Evolutionary conservation across 2,888 invertebrate species (phyloP).

Genomic region (Achlya flavicornis): DNA sequence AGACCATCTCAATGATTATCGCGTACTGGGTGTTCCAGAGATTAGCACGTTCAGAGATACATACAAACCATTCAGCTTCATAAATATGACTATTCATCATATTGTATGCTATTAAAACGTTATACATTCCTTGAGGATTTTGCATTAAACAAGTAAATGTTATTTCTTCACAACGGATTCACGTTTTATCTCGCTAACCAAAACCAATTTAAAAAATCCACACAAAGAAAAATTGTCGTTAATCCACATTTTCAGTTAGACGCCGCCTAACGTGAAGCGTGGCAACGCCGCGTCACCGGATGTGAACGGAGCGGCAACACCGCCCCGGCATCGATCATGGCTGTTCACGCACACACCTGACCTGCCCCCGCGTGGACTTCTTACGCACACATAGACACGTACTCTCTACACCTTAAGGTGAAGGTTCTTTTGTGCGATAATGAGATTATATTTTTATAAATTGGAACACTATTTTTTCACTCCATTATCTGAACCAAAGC

Average conservation of each 20-base stretch:
- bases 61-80: too few species aligned
- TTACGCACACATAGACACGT: slow-evolving; percentile 34
- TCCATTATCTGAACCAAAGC: not conserved
- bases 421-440: not conserved
- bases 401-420: slow-evolving; percentile 44
- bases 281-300: slow-evolving; percentile 82
- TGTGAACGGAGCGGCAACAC: slow-evolving; percentile 86
- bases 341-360: slow-evolving; percentile 56
- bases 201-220: slow-evolving; percentile 30
- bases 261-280: slow-evolving; percentile 55
- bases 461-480: not conserved
- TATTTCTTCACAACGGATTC: slow-evolving; percentile 15
- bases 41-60: too few species aligned
- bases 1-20: too few species aligned
- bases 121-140: too few species aligned
- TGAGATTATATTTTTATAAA: not conserved
- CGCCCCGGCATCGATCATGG: slow-evolving; percentile 85
- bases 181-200: slow-evolving; percentile 16
- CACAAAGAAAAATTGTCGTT: slow-evolving; percentile 45
- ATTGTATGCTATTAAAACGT: too few species aligned
- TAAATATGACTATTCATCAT: too few species aligned
- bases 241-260: slow-evolving; percentile 53
- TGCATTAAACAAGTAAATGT: not conserved
- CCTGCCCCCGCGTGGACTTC: slow-evolving; percentile 29
- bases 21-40: too few species aligned